Percentiles rank a stretch among this genome's conserved stretches.
These are phyloP conservation scores for Echinops telfairi DNA, from an alignment of 2,113 vertebrate genomes.

Conservation along the genomic window DNA sequence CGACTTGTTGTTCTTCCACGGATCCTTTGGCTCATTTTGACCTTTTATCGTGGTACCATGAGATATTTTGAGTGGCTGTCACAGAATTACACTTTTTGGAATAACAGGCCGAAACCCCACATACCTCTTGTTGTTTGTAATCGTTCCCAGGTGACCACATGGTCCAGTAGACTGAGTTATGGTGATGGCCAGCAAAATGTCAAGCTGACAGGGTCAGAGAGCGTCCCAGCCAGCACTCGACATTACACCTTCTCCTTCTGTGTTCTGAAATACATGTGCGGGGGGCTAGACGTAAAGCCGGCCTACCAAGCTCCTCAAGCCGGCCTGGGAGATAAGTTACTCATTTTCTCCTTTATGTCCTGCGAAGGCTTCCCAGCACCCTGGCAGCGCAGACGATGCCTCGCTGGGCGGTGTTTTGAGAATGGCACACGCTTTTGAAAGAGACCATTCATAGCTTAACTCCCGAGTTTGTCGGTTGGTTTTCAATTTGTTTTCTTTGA, in stretches of 20 bases:
- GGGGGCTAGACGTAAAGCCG: conserved; percentile 21
- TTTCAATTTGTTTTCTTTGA: conserved; percentile 72
- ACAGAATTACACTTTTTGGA: conserved; percentile 54
- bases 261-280: conserved; percentile 59
- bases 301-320: conserved; percentile 2
- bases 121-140: conserved; percentile 52
- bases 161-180: conserved; percentile 6
- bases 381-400: not conserved
- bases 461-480: conserved; percentile 36
- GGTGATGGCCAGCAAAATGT: conserved; percentile 43
- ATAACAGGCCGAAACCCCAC: conserved; percentile 34
- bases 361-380: conserved; percentile 64
- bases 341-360: conserved; percentile 65
- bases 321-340: not conserved
- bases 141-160: conserved; percentile 55
- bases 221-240: conserved; percentile 43
- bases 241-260: conserved; percentile 45
- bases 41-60: conserved; percentile 32
- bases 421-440: conserved; percentile 47
- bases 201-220: not conserved
- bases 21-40: conserved; percentile 54
- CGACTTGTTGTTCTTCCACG: not conserved
- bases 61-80: conserved; percentile 21
- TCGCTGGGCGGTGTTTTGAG: conserved; percentile 40
- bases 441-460: conserved; percentile 64